Percentiles rank a stretch among this genome's conserved stretches.
Evolutionary conservation across 1,140 invertebrate genomes (phyloP).

Genomic region (Drosophila aff.): DNA sequence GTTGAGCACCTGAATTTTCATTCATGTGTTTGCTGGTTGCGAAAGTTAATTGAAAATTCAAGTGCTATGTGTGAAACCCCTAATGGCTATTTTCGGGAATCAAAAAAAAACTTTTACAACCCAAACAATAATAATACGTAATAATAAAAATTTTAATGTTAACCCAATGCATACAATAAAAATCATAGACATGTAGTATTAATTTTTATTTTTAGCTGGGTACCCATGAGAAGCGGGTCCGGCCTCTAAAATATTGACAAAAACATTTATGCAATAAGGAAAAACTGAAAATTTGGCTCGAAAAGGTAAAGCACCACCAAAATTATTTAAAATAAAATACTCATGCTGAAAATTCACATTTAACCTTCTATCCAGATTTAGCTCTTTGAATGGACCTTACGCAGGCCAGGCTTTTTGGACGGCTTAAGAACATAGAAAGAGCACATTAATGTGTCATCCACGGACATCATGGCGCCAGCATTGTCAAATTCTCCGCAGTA

Average conservation of each 20-base stretch:
- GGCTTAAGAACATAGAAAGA: constrained; percentile 87
- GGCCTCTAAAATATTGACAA: background rate
- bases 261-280: background rate
- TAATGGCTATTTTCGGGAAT: too few relatives aligned
- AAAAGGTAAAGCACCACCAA: background rate
- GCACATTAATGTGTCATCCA: constrained; percentile 99
- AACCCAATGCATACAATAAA: too few relatives aligned
- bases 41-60: too few relatives aligned
- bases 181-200: background rate
- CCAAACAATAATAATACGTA: too few relatives aligned
- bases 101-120: too few relatives aligned
- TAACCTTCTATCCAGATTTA: background rate
- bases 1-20: too few relatives aligned
- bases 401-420: constrained; percentile 17
- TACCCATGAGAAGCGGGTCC: background rate
- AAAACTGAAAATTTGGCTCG: background rate
- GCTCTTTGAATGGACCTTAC: constrained; percentile 23
- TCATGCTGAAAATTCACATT: background rate
- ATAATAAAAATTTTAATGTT: too few relatives aligned
- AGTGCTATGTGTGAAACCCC: too few relatives aligned
- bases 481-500: constrained; percentile 99
- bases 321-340: constrained; percentile 1
- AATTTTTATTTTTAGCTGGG: background rate
- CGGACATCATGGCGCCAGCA: constrained; percentile 98
- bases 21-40: too few relatives aligned